phyloP scores from a whole-genome alignment of 64 coral and sea anemone genomes.

The Pocillopora verrucosa region DNA sequence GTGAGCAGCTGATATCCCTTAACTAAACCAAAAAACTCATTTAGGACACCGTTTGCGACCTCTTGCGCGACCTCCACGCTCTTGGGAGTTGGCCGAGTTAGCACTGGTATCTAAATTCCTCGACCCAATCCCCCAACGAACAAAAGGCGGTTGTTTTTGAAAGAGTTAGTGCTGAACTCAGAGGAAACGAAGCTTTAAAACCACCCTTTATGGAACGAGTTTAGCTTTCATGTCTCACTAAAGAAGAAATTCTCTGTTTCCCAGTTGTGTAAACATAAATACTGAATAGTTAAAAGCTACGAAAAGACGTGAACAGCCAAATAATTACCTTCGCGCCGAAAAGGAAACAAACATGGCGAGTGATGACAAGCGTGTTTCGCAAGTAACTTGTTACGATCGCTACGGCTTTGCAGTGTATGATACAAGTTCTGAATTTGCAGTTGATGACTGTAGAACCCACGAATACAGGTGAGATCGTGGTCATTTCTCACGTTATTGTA shows the following conservation, averaged over 20 bases:
- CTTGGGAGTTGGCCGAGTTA: background rate
- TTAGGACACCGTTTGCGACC: too few relatives aligned
- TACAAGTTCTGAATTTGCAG: constrained; percentile 18
- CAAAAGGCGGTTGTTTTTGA: constrained; percentile 29
- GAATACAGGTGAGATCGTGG: constrained; percentile 32
- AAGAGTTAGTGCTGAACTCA: background rate
- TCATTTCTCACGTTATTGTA: background rate
- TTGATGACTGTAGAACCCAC: constrained; percentile 55
- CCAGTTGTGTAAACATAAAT: background rate
- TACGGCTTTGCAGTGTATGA: constrained; percentile 61
- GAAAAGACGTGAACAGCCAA: background rate
- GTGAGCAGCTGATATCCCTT: too few relatives aligned
- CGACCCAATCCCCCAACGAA: background rate
- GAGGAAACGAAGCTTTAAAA: background rate
- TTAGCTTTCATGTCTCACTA: background rate
- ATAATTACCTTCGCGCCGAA: background rate
- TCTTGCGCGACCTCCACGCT: too few relatives aligned
- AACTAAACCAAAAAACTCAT: too few relatives aligned
- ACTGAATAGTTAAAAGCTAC: background rate
- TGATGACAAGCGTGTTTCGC: background rate
- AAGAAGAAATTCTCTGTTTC: background rate
- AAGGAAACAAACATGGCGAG: background rate
- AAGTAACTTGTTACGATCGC: constrained; percentile 21
- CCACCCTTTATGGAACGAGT: background rate
- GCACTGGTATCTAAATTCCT: background rate